These are phyloP conservation scores for Eurytoma adleriae DNA, from an alignment of 2,888 invertebrate species.

Conservation along the genomic window DNA sequence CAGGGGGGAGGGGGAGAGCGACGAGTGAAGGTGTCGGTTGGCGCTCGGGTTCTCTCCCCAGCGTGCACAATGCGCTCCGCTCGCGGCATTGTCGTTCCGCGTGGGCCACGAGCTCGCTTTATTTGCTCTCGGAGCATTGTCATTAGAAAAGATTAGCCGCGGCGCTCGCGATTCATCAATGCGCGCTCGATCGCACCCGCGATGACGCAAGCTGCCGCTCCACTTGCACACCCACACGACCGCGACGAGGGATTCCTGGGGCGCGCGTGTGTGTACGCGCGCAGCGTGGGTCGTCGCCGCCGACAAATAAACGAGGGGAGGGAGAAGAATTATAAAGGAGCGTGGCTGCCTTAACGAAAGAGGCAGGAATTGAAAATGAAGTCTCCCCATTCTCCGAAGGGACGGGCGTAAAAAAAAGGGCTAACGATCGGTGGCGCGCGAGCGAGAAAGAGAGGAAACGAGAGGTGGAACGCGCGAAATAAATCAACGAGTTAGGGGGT, in stretches of 20 bases:
- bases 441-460: conserved; percentile 30
- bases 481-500: conserved; percentile 41
- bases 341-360: conserved; percentile 30
- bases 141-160: background rate
- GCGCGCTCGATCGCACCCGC: no score
- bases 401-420: conserved; percentile 27
- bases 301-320: background rate
- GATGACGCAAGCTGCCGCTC: no score
- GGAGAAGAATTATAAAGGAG: conserved; percentile 21
- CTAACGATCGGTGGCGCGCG: conserved; percentile 39
- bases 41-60: background rate
- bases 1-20: background rate
- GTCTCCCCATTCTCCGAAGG: conserved; percentile 45
- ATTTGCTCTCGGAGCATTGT: background rate
- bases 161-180: no score
- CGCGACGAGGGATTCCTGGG: no score
- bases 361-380: conserved; percentile 48
- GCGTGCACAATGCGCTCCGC: background rate
- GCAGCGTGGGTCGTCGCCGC: background rate
- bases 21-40: conserved; percentile 29
- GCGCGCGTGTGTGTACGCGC: no score
- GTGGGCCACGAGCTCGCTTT: no score
- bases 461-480: conserved; percentile 49
- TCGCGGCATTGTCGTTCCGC: no score
- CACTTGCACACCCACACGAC: no score